These are phyloP conservation scores for Timema podura DNA, from an alignment of 2,888 invertebrate genomes.

Conservation along the genomic window DNA sequence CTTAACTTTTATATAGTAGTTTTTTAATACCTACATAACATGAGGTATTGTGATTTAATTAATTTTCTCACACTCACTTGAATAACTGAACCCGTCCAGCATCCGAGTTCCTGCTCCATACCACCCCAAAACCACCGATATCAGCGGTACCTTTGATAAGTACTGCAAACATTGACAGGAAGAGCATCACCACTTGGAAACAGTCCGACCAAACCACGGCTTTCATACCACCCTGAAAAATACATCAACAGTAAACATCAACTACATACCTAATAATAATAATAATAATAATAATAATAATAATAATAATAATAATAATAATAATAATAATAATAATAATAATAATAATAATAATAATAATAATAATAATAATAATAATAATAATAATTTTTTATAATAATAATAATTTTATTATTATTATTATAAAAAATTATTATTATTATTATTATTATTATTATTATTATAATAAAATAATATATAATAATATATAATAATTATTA, in stretches of 20 bases:
- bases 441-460: no score
- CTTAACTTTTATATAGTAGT: no score
- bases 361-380: neutral
- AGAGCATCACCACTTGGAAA: slow-evolving; percentile 44
- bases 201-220: slow-evolving; percentile 47
- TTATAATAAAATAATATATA: neutral
- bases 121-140: slow-evolving; percentile 40
- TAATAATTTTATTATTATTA: no score
- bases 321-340: neutral
- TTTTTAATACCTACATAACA: no score
- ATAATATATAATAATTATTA: neutral
- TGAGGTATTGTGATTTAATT: no score
- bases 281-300: neutral
- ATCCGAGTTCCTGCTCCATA: slow-evolving; percentile 38
- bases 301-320: neutral
- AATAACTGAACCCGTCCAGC: slow-evolving; percentile 37
- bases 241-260: slow-evolving; percentile 8
- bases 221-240: slow-evolving; percentile 42
- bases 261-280: neutral
- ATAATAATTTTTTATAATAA: neutral
- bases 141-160: slow-evolving; percentile 42
- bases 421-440: no score
- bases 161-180: slow-evolving; percentile 41
- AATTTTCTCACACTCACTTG: slow-evolving; percentile 33
- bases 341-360: neutral